Conservation (phyloP, 2,888 invertebrate genomes). For the Geotrupes spiniger region DNA sequence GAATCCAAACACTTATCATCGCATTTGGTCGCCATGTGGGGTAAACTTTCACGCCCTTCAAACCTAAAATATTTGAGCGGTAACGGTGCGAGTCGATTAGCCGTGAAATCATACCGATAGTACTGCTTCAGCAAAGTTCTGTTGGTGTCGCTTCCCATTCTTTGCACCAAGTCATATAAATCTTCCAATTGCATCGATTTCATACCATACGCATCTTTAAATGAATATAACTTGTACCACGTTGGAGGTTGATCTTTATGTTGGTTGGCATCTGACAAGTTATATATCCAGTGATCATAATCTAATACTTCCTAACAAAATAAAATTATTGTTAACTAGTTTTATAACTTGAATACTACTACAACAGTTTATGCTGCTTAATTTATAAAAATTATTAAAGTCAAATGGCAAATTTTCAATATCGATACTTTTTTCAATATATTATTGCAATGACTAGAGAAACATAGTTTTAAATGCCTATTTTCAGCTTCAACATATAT, state of each 20-base stretch:
- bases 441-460: no score
- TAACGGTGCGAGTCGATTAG: no score
- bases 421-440: no score
- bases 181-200: constrained; percentile 60
- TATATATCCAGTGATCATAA: constrained; percentile 70
- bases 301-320: constrained; percentile 60
- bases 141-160: constrained; percentile 54
- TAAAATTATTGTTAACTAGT: not conserved
- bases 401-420: no score
- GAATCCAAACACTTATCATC: constrained; percentile 28
- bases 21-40: constrained; percentile 32
- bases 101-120: constrained; percentile 47
- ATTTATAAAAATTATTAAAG: no score
- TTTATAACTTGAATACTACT: no score
- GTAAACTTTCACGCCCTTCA: constrained; percentile 33
- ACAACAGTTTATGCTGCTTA: no score
- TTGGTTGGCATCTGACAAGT: constrained; percentile 69
- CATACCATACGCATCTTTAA: constrained; percentile 64
- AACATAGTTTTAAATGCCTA: no score
- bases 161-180: constrained; percentile 59
- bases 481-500: no score
- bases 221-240: constrained; percentile 76
- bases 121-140: constrained; percentile 50
- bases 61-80: constrained; percentile 25
- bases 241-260: constrained; percentile 57